Evolutionary conservation across 2,113 vertebrate genomes (phyloP).

Genomic region (Irena cyanogastra): DNA sequence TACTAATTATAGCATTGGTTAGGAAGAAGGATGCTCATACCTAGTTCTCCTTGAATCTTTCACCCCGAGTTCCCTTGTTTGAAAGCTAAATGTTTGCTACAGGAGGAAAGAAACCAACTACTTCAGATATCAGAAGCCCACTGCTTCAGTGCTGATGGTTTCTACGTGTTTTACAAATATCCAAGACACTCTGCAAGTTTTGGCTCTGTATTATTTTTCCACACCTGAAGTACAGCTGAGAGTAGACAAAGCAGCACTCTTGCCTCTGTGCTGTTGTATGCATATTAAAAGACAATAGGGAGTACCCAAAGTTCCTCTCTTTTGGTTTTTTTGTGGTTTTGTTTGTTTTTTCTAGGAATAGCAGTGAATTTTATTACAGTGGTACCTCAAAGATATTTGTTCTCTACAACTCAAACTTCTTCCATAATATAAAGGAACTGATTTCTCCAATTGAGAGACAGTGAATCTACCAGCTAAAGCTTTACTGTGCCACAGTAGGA

Average conservation of each 20-base stretch:
- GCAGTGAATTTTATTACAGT: neutral
- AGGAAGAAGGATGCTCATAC: neutral
- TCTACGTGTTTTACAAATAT: neutral
- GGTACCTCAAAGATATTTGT: neutral
- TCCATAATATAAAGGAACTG: neutral
- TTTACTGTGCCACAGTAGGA: neutral
- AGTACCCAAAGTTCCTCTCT: fast-evolving
- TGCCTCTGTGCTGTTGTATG: neutral
- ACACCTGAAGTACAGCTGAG: neutral
- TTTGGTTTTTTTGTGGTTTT: too few species aligned
- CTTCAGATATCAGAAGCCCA: neutral
- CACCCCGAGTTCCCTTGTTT: neutral
- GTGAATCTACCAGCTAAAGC: neutral
- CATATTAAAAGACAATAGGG: neutral
- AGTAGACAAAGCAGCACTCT: neutral
- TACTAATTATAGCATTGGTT: neutral
- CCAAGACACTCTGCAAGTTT: neutral
- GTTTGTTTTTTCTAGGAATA: neutral
- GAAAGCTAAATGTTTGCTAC: neutral
- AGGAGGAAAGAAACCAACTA: neutral
- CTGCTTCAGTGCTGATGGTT: neutral
- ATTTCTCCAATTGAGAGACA: neutral
- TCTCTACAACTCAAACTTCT: neutral
- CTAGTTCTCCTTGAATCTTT: neutral
- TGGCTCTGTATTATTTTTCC: neutral